These are phyloP conservation scores for Orthosia gothica DNA, from an alignment of 2,888 invertebrate species.

Conservation along the genomic window DNA sequence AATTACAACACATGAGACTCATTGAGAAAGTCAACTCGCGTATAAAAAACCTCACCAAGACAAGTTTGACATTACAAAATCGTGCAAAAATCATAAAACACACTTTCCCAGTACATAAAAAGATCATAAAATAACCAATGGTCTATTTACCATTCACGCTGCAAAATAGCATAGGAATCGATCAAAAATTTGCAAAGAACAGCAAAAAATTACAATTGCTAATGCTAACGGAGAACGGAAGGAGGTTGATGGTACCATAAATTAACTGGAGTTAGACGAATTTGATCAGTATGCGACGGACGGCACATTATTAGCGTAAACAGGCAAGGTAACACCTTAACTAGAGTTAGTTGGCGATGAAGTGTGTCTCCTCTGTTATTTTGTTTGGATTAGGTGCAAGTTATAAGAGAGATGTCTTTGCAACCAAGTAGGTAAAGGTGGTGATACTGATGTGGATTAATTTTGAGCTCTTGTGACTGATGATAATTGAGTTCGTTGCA, in stretches of 20 bases:
- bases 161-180: conserved; percentile 43
- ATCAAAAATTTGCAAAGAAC: conserved; percentile 50
- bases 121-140: conserved; percentile 43
- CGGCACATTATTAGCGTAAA: conserved; percentile 65
- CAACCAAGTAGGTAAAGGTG: no score
- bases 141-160: conserved; percentile 16
- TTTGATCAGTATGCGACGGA: conserved; percentile 65
- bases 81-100: conserved; percentile 50
- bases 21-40: background rate
- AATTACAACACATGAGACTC: background rate
- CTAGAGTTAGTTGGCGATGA: conserved; percentile 49
- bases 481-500: no score
- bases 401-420: background rate
- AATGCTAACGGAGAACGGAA: conserved; percentile 63
- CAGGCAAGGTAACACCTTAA: conserved; percentile 59
- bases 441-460: no score
- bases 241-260: conserved; percentile 68
- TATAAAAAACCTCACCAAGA: background rate
- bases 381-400: conserved; percentile 39
- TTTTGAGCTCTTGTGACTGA: no score
- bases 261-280: conserved; percentile 62
- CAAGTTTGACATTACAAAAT: conserved; percentile 14
- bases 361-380: conserved; percentile 32
- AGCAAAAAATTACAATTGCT: conserved; percentile 69
- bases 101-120: conserved; percentile 35